Conservation (phyloP, 2,113 vertebrate species). For the Danionella cerebrum region DNA sequence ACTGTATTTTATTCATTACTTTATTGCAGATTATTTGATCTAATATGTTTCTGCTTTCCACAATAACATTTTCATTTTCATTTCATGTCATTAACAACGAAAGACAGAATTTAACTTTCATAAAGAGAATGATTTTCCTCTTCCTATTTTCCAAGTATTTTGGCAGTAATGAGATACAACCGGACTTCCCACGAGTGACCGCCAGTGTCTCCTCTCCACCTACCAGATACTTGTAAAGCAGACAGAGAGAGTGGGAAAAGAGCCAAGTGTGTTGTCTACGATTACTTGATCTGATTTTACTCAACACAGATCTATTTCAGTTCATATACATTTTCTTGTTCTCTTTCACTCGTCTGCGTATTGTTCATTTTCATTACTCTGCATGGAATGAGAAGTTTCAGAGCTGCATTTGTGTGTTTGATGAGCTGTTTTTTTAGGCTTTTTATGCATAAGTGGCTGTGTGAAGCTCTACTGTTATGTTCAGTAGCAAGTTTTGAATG, state of each 20-base stretch:
- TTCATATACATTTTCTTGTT: neutral
- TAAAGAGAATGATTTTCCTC: neutral
- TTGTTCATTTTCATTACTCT: neutral
- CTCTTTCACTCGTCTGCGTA: neutral
- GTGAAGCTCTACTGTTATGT: no score
- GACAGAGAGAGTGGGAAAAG: conserved; percentile 53
- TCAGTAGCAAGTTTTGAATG: no score
- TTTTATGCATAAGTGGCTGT: no score
- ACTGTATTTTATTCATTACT: no score
- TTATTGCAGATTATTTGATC: no score
- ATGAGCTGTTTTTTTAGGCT: no score
- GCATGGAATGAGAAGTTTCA: neutral
- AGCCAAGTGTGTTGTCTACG: conserved; percentile 26
- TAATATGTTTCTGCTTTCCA: no score
- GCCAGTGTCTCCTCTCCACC: conserved; percentile 53
- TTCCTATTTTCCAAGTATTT: neutral
- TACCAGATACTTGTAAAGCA: conserved; percentile 59
- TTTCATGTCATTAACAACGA: no score
- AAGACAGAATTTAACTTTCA: no score
- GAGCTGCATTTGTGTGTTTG: neutral
- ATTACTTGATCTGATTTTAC: conserved; percentile 1
- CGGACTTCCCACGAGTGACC: conserved; percentile 54
- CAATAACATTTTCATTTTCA: no score
- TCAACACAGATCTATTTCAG: neutral
- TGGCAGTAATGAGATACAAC: conserved; percentile 24